Evolutionary conservation across 2,888 invertebrate genomes (phyloP).

Genomic region (Holacanthella duospinosa): DNA sequence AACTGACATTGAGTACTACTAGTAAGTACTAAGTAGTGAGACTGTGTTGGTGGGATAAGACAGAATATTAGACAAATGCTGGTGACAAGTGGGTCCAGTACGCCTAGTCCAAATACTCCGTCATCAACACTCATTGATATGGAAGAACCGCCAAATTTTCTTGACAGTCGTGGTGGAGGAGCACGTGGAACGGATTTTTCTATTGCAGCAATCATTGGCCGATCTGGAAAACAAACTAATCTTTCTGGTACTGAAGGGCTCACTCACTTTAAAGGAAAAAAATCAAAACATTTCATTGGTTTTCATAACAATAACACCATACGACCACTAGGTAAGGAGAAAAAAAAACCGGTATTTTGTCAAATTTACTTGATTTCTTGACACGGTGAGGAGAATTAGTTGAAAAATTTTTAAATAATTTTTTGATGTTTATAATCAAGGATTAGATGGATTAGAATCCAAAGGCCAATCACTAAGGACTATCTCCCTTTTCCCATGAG

Average conservation of each 20-base stretch:
- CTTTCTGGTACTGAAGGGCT: conserved; percentile 19
- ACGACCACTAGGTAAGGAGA: conserved; percentile 32
- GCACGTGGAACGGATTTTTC: conserved; percentile 37
- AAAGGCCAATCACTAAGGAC: no score
- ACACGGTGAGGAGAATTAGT: no score
- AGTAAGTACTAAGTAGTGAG: no score
- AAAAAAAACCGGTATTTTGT: not conserved
- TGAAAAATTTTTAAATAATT: no score
- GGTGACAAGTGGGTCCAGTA: conserved; percentile 26
- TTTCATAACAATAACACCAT: conserved; percentile 22
- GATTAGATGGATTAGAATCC: no score
- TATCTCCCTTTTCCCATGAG: no score
- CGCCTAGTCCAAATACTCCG: not conserved
- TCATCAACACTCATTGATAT: conserved; percentile 23
- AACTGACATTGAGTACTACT: no score
- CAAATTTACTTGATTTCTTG: no score
- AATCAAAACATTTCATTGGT: conserved; percentile 11
- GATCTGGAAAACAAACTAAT: conserved; percentile 23
- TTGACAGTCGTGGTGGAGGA: conserved; percentile 33
- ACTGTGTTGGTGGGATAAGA: no score
- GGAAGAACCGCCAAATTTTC: conserved; percentile 34
- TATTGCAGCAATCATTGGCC: conserved; percentile 35
- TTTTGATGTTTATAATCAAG: no score
- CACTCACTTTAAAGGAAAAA: conserved; percentile 20
- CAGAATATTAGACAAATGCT: conserved; percentile 36